Evolutionary conservation across 2,888 invertebrate genomes (phyloP), one percentile per base, ranked within the genome.

Genomic region (Charanyca ferruginea): DNA sequence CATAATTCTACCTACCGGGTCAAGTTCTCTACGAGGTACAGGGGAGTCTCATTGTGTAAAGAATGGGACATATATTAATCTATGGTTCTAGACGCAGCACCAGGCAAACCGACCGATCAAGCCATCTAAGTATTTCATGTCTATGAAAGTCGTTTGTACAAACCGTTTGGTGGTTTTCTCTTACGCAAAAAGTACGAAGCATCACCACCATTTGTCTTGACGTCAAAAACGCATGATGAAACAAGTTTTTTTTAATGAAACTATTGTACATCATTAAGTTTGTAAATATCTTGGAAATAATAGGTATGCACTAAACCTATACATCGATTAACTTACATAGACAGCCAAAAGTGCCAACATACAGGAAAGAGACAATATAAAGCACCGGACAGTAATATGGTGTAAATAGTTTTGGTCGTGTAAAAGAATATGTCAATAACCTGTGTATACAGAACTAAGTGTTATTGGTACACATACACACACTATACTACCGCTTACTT

Each of bases 1-100:
- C 38, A 11, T 32, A 32, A 32, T 32, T 38, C 16, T 38, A 13
- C 38, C 38, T 23, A 48, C 41, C n/a, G 4, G 13, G 28, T 13
- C n/a, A 9, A 28, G 20, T 59, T 22, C 23, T 59, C n/a, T 44
- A 11, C 16, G 38, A n/a, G 8, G 16, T 9, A 32, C 6, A n/a
- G n/a, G n/a, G 23, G 1, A 32, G 20, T 13, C 28, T 28, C 11
- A 42, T 18, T 59, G n/a, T 20, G 32, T 47, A 41, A 23, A 63
- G 22, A 64, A 63, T 63, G 62, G n/a, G 23, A 64, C 18, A 11
- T 18, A 60, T 18, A 60, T 35, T 32, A 70, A 70, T 70, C 61
- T 60, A 60, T 11, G 42, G 9, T n/a, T 25, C 16, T 11, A 22
- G 42, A 32, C 25, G 42, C 22, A 25, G 41, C n/a, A n/a, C n/a